Conservation (phyloP, 2,113 vertebrate species). For the Indicator maculatus region DNA sequence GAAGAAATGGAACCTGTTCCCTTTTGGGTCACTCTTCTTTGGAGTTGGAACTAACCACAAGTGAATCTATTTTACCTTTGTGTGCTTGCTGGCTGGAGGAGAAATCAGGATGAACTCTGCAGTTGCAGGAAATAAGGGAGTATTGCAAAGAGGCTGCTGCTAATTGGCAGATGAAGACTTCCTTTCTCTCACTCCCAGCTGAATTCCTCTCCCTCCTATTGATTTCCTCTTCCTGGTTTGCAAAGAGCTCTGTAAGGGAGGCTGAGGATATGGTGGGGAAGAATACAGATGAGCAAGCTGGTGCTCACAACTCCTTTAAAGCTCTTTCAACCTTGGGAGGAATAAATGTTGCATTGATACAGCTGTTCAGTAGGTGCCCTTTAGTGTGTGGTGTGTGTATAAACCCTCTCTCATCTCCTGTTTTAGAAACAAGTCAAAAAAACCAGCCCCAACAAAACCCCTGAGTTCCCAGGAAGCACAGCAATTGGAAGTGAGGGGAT, state of each 20-base stretch:
- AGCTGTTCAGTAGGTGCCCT: not conserved
- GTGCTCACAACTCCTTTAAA: not conserved
- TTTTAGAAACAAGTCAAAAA: not conserved
- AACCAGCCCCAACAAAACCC: not conserved
- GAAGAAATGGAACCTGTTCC: not conserved
- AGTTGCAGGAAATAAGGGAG: not conserved
- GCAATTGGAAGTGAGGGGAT: not conserved
- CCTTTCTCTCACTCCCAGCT: not conserved
- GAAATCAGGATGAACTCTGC: not conserved
- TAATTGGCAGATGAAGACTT: not conserved
- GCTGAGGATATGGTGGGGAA: not conserved
- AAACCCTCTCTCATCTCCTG: not conserved
- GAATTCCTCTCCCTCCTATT: not conserved
- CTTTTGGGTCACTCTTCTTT: not conserved
- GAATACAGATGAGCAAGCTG: not conserved
- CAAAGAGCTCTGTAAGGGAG: not conserved
- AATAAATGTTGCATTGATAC: not conserved
- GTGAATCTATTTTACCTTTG: not conserved
- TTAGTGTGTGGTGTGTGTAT: not conserved
- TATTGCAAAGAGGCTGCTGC: not conserved
- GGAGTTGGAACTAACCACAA: not conserved
- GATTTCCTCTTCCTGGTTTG: not conserved
- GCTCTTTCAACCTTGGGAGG: not conserved
- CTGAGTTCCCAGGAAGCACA: rapidly evolving
- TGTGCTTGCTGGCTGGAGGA: not conserved